Evolutionary conservation across 1,140 invertebrate genomes (phyloP).

Genomic region (Papilio helenus): DNA sequence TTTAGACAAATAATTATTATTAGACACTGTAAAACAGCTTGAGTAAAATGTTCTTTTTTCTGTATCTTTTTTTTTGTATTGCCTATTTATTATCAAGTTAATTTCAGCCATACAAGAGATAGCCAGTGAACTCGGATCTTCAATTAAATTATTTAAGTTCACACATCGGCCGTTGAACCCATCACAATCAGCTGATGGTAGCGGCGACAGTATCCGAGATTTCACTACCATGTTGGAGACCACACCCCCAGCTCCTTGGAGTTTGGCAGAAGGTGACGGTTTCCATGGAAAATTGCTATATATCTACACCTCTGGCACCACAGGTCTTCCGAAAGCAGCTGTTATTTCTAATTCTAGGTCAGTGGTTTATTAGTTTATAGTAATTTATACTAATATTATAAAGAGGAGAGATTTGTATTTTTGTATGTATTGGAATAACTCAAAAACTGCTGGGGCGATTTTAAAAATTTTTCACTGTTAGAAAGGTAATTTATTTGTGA

Average conservation of each 20-base stretch:
- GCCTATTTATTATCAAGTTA: neutral
- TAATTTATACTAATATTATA: no score
- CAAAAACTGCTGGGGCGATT: no score
- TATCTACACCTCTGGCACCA: slow-evolving; percentile 95
- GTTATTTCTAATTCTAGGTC: slow-evolving; percentile 90
- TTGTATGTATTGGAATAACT: no score
- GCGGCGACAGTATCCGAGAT: slow-evolving; percentile 62
- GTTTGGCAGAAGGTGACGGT: slow-evolving; percentile 68
- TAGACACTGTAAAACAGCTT: neutral
- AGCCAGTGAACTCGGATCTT: slow-evolving; percentile 63
- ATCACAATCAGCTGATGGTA: slow-evolving; percentile 40
- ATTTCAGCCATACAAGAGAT: slow-evolving; percentile 78
- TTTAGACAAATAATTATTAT: neutral
- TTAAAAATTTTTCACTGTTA: no score
- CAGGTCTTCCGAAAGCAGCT: slow-evolving; percentile 94
- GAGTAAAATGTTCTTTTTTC: no score
- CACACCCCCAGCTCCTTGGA: slow-evolving; percentile 63
- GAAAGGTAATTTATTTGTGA: no score
- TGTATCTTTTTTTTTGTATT: no score
- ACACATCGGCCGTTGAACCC: slow-evolving; percentile 58
- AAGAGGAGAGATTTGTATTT: no score
- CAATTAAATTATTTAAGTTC: slow-evolving; percentile 74
- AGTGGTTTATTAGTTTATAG: slow-evolving; percentile 41
- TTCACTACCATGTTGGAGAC: slow-evolving; percentile 66
- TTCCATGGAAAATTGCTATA: slow-evolving; percentile 87